Conservation (phyloP, 1,140 invertebrate genomes). For the Intoshia linei region DNA sequence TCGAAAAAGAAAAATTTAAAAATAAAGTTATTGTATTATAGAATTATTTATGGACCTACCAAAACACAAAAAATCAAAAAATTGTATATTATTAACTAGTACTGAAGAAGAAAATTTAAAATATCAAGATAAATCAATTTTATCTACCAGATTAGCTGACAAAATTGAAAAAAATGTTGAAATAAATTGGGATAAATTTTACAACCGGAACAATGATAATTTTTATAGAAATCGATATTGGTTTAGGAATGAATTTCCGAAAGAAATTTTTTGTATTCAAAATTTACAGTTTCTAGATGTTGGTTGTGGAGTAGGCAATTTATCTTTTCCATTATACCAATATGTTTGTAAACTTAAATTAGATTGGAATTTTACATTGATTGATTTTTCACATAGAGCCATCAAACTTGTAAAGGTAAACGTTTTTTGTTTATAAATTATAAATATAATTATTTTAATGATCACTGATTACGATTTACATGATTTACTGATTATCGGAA, state of each 20-base stretch:
- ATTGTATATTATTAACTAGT: no score
- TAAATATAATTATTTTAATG: neutral
- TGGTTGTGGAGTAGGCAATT: slow-evolving; percentile 84
- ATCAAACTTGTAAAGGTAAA: slow-evolving; percentile 43
- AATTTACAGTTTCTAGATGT: slow-evolving; percentile 56
- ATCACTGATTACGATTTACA: neutral
- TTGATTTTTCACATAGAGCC: slow-evolving; percentile 64
- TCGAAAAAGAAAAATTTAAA: no score
- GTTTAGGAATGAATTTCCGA: slow-evolving; percentile 80
- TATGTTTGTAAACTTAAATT: no score
- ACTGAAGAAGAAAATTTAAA: no score
- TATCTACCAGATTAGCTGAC: no score
- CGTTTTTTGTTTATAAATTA: slow-evolving; percentile 1
- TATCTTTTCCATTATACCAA: slow-evolving; percentile 57
- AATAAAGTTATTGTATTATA: no score
- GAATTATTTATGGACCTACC: no score
- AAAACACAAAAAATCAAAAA: no score
- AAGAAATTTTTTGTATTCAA: no score
- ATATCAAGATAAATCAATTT: no score
- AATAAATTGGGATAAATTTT: slow-evolving; percentile 87
- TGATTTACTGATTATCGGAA: neutral
- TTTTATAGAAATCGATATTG: slow-evolving; percentile 92
- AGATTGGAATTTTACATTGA: no score
- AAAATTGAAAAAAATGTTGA: slow-evolving; percentile 51
- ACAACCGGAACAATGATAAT: slow-evolving; percentile 37